phyloP scores from a whole-genome alignment of 1,140 invertebrate species.

The Marisa cornuarietis region DNA sequence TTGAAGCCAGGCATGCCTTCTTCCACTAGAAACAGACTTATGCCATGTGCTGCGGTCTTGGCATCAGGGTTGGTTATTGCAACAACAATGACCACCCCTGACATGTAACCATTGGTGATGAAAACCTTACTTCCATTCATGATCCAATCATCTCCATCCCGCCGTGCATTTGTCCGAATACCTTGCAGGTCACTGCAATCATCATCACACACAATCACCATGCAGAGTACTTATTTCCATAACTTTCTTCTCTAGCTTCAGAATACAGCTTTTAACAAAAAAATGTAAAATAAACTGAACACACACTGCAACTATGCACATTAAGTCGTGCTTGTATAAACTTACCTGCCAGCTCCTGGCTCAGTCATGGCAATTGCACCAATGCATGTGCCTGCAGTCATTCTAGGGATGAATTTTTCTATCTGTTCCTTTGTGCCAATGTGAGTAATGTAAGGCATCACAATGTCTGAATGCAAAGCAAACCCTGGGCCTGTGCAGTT shows the following conservation, averaged over 20 bases:
- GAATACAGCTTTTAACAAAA: neutral
- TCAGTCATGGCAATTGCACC: slow-evolving; percentile 69
- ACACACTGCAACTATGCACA: neutral
- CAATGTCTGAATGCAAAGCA: slow-evolving; percentile 68
- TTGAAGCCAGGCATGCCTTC: slow-evolving; percentile 67
- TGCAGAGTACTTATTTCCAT: no score
- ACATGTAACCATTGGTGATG: slow-evolving; percentile 69
- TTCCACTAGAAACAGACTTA: slow-evolving; percentile 69
- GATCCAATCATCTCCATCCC: slow-evolving; percentile 68
- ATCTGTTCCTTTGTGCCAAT: slow-evolving; percentile 68
- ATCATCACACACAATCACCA: no score
- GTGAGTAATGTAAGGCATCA: slow-evolving; percentile 69
- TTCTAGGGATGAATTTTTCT: slow-evolving; percentile 66
- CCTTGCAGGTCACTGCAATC: slow-evolving; percentile 67
- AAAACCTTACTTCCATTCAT: slow-evolving; percentile 69
- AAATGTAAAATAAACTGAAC: neutral
- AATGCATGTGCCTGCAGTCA: slow-evolving; percentile 66
- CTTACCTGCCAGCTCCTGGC: slow-evolving; percentile 67
- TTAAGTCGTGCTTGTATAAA: neutral
- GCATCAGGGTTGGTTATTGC: slow-evolving; percentile 66
- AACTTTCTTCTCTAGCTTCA: no score
- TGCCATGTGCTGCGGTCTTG: slow-evolving; percentile 67
- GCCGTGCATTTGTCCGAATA: slow-evolving; percentile 66
- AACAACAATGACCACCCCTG: slow-evolving; percentile 68
- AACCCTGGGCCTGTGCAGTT: slow-evolving; percentile 67